Conservation (phyloP, 23 tunicate genomes). For the Styela clava region DNA sequence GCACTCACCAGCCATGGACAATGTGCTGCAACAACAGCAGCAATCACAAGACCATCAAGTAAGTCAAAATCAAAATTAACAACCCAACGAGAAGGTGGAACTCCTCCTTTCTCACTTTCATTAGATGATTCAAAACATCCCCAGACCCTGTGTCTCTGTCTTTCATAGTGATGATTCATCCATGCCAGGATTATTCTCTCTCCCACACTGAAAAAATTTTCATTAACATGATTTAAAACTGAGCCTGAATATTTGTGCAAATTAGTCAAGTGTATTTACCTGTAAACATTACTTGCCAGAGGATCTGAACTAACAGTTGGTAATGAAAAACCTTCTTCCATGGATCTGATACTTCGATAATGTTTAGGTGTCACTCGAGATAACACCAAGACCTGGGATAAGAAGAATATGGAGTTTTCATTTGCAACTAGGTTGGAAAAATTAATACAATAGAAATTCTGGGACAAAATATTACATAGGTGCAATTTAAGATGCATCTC, state of each 20-base stretch:
- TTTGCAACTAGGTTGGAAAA: no score
- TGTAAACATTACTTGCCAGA: slow-evolving; percentile 79
- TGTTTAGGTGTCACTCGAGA: slow-evolving; percentile 59
- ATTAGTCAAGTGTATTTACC: slow-evolving; percentile 29
- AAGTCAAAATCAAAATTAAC: slow-evolving; percentile 96
- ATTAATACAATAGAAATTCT: no score
- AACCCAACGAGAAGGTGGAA: slow-evolving; percentile 93
- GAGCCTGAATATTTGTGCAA: not conserved
- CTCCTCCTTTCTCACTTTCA: slow-evolving; percentile 24
- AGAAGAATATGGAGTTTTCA: no score
- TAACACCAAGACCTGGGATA: slow-evolving; percentile 61
- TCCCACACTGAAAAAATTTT: slow-evolving; percentile 48
- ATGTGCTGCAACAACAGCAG: slow-evolving; percentile 69
- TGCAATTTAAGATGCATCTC: no score
- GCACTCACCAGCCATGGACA: slow-evolving; percentile 97
- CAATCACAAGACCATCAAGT: slow-evolving; percentile 89
- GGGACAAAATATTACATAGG: not conserved
- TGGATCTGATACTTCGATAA: slow-evolving; percentile 35
- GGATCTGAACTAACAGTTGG: slow-evolving; percentile 80
- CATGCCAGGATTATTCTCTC: slow-evolving; percentile 85
- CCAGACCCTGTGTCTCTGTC: slow-evolving; percentile 63
- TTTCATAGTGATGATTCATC: slow-evolving; percentile 82
- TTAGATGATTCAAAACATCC: slow-evolving; percentile 6
- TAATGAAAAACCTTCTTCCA: slow-evolving; percentile 30
- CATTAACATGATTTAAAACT: not conserved